Conservation (phyloP, 2,113 vertebrate genomes). For the Myrmecophaga tridactyla region DNA sequence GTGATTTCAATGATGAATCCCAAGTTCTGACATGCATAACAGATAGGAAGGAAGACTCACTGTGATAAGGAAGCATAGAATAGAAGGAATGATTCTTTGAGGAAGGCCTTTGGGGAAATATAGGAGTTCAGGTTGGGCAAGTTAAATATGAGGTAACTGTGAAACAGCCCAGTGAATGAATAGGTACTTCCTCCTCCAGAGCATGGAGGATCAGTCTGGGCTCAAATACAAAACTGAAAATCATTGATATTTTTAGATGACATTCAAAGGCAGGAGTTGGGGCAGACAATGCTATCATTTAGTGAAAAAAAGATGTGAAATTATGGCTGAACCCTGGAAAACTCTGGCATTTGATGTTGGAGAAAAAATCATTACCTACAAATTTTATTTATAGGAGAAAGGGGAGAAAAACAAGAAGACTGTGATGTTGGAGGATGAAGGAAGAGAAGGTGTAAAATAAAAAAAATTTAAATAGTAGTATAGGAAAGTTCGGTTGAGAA, state of each 20-base stretch:
- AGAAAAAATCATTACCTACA: background rate
- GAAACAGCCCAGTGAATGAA: background rate
- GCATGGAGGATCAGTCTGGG: background rate
- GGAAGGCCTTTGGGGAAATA: background rate
- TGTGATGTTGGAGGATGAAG: background rate
- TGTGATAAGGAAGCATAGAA: background rate
- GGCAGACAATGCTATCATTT: background rate
- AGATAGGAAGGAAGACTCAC: background rate
- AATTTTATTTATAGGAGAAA: background rate
- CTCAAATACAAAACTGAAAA: background rate
- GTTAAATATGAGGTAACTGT: background rate
- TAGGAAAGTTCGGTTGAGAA: background rate
- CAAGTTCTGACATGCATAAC: background rate
- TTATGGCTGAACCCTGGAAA: background rate
- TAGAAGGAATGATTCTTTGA: background rate
- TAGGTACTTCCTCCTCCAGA: background rate
- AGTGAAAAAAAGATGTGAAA: background rate
- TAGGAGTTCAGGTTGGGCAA: background rate
- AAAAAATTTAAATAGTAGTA: background rate
- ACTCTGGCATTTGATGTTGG: background rate
- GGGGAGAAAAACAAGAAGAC: background rate
- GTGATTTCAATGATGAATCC: background rate
- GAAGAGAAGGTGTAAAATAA: background rate
- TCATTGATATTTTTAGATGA: background rate
- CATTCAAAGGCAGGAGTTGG: background rate